A percentile compares a stretch with the other conserved stretches of the same genome.
Conservation (phyloP, 1,140 invertebrate species). For the Marisa cornuarietis region DNA sequence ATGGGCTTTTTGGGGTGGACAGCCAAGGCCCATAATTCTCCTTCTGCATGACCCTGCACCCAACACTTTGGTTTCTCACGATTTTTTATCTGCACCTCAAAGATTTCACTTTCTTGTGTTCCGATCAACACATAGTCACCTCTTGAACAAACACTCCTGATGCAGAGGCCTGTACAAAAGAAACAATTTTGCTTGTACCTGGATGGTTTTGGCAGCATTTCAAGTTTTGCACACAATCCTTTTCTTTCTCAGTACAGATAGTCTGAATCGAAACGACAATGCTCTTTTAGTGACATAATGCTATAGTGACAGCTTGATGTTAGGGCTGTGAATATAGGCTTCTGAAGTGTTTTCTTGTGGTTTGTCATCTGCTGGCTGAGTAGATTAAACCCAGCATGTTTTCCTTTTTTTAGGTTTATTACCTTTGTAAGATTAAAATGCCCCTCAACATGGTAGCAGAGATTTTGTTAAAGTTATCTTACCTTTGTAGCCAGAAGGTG, state of each 20-base stretch:
- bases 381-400: neutral
- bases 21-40: conserved; percentile 65
- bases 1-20: conserved; percentile 63
- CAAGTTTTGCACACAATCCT: neutral
- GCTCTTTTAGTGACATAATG: too few species aligned
- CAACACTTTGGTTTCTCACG: conserved; percentile 54
- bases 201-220: neutral
- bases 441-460: neutral
- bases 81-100: conserved; percentile 57
- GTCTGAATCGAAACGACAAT: too few species aligned
- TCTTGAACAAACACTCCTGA: conserved; percentile 62
- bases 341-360: too few species aligned
- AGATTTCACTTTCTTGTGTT: conserved; percentile 65
- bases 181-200: neutral
- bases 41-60: conserved; percentile 65
- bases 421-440: neutral
- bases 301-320: too few species aligned
- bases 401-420: neutral
- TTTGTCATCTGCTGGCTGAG: too few species aligned
- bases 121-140: conserved; percentile 60
- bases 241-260: neutral
- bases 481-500: conserved; percentile 60
- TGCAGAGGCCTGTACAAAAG: conserved; percentile 50
- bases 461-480: conserved; percentile 3
- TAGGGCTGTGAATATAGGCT: too few species aligned